phyloP scores from a whole-genome alignment of 2,797 vertebrate genomes.

The Eremophila alpestris region DNA sequence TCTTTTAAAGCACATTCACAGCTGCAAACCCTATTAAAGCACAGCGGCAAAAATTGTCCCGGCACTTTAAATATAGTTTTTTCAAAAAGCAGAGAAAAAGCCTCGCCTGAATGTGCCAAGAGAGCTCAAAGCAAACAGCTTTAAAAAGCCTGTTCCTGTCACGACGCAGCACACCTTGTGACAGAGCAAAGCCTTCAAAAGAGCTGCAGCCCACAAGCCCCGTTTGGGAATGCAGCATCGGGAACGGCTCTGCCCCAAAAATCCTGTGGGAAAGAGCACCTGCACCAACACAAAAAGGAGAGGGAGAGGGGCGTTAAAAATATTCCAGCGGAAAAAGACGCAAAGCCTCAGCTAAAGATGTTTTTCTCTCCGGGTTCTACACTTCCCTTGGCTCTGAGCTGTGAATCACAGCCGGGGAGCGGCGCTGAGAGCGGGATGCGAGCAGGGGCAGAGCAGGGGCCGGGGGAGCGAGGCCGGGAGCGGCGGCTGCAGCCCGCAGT shows the following conservation, averaged over 20 bases:
- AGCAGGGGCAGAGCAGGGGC: fast-evolving
- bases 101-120: not conserved
- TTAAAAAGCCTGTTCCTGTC: not conserved
- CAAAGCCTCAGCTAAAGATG: not conserved
- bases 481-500: not conserved
- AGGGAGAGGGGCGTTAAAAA: not conserved
- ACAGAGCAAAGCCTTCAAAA: not conserved
- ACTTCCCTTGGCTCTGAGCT: not conserved
- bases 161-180: not conserved
- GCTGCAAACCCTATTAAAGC: constrained; percentile 33
- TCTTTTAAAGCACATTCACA: constrained; percentile 6
- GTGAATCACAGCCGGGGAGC: fast-evolving
- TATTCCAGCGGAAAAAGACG: not conserved
- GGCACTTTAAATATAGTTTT: not conserved
- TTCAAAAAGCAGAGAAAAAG: not conserved
- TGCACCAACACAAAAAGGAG: not conserved
- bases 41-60: not conserved
- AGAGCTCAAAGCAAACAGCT: not conserved
- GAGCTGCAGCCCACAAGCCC: not conserved
- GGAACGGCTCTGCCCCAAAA: not conserved
- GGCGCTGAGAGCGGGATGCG: fast-evolving
- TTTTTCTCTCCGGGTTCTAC: fast-evolving
- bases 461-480: fast-evolving
- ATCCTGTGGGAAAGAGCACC: not conserved
- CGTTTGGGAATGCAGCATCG: fast-evolving